Percentiles rank a stretch among this genome's conserved stretches.
Evolutionary conservation across 2,113 vertebrate species (phyloP).

Genomic region (Triplophysa rosa): DNA sequence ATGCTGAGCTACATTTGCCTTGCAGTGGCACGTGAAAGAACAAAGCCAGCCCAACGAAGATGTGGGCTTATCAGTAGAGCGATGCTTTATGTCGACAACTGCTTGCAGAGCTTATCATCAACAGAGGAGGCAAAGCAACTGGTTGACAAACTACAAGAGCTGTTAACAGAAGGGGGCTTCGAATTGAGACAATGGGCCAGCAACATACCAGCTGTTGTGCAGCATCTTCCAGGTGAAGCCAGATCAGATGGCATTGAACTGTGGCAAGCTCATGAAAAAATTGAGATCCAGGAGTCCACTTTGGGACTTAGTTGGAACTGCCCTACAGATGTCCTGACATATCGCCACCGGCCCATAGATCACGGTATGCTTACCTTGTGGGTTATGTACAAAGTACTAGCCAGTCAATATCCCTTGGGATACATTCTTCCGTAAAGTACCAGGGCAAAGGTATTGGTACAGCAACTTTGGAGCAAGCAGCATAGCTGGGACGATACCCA

Average conservation of each 20-base stretch:
- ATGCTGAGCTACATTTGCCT: conserved; percentile 24
- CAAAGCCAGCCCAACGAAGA: conserved; percentile 9
- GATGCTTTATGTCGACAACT: conserved; percentile 38
- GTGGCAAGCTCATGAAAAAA: not conserved
- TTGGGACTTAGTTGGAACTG: conserved; percentile 30
- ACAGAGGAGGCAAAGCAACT: not conserved
- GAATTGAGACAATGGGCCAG: conserved; percentile 38
- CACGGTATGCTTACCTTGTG: conserved; percentile 9
- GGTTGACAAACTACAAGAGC: conserved; percentile 4
- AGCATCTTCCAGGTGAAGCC: conserved; percentile 21
- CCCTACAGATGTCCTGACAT: conserved; percentile 7
- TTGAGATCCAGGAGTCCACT: not conserved
- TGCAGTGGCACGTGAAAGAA: conserved; percentile 11
- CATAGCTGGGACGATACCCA: no score
- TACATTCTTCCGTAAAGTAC: conserved; percentile 13
- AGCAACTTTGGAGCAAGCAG: conserved; percentile 38
- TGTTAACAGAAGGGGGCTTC: conserved; percentile 8
- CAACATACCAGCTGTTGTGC: conserved; percentile 16
- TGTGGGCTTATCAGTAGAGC: not conserved
- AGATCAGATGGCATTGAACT: conserved; percentile 12
- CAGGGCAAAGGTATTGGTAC: no score
- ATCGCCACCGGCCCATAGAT: not conserved
- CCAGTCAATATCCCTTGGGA: conserved; percentile 29
- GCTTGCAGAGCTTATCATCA: conserved; percentile 26
- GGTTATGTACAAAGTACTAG: conserved; percentile 26